A percentile compares a stretch with the other conserved stretches of the same genome.
phyloP scores from a whole-genome alignment of 2,888 invertebrate species.

The Melolontha melolontha region DNA sequence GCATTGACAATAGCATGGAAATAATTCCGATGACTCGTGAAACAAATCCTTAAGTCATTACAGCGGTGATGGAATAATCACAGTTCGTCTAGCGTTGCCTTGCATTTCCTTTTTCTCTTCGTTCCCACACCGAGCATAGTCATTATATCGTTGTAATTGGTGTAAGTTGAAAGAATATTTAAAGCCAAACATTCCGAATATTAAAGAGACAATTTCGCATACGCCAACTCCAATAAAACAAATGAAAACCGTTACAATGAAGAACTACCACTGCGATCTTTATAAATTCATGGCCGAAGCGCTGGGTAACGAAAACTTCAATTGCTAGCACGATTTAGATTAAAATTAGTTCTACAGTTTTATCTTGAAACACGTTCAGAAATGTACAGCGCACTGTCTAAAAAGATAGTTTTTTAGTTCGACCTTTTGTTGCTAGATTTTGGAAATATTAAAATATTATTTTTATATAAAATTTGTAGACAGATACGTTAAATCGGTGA shows the following conservation, averaged over 20 bases:
- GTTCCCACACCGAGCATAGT: background rate
- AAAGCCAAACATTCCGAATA: conserved; percentile 29
- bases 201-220: conserved; percentile 11
- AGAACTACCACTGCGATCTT: conserved; percentile 4
- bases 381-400: too few species aligned
- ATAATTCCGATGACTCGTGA: conserved; percentile 31
- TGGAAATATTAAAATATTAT: too few species aligned
- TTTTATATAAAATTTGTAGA: too few species aligned
- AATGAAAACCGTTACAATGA: conserved; percentile 27
- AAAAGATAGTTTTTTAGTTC: too few species aligned
- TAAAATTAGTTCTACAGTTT: conserved; percentile 10
- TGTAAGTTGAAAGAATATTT: conserved; percentile 27
- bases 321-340: conserved; percentile 4
- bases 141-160: conserved; percentile 14
- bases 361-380: background rate
- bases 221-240: conserved; percentile 5
- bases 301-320: background rate
- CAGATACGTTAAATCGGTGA: too few species aligned
- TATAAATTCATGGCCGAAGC: background rate
- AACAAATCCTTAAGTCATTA: conserved; percentile 33
- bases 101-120: too few species aligned
- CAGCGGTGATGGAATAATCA: background rate
- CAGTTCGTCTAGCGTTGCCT: too few species aligned
- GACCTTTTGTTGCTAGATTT: too few species aligned
- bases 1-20: conserved; percentile 4